Conservation (phyloP, 2,113 vertebrate species). For the Peromyscus polionotus region DNA sequence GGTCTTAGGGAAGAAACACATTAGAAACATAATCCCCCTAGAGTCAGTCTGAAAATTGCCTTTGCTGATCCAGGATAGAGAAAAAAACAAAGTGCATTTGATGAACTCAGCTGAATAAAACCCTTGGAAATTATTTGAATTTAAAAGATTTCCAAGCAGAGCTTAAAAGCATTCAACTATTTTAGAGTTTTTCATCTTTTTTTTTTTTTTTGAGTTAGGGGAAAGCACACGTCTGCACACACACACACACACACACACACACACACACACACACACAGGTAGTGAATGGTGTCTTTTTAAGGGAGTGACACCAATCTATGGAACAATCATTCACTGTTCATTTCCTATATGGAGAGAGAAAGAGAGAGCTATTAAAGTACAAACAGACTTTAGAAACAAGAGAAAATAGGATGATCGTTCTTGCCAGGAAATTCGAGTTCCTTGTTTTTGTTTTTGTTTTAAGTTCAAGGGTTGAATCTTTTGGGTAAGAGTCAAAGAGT, state of each 20-base stretch:
- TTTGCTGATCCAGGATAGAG: conserved; percentile 75
- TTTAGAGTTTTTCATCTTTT: neutral
- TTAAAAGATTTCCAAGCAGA: conserved; percentile 75
- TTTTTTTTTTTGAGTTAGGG: neutral
- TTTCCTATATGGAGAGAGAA: neutral
- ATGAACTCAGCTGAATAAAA: conserved; percentile 78
- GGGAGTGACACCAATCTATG: neutral
- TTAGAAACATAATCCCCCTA: conserved; percentile 81
- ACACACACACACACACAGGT: neutral
- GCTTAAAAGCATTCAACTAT: conserved; percentile 83
- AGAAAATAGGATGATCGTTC: neutral
- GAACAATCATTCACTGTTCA: neutral
- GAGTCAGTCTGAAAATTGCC: conserved; percentile 85
- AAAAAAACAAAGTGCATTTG: conserved; percentile 73
- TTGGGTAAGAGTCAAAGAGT: neutral
- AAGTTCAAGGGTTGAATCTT: neutral
- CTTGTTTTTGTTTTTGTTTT: neutral
- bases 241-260: neutral
- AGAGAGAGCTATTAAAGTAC: neutral
- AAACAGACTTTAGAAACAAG: conserved; percentile 32
- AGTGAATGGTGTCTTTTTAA: neutral
- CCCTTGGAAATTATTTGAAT: conserved; percentile 82
- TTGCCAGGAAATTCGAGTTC: neutral
- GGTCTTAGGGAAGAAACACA: conserved; percentile 78
- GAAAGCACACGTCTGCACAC: neutral